Percentiles rank a stretch among this genome's conserved stretches.
These are phyloP conservation scores for Nymphicus hollandicus DNA, from an alignment of 2,113 vertebrate species.

Conservation along the genomic window DNA sequence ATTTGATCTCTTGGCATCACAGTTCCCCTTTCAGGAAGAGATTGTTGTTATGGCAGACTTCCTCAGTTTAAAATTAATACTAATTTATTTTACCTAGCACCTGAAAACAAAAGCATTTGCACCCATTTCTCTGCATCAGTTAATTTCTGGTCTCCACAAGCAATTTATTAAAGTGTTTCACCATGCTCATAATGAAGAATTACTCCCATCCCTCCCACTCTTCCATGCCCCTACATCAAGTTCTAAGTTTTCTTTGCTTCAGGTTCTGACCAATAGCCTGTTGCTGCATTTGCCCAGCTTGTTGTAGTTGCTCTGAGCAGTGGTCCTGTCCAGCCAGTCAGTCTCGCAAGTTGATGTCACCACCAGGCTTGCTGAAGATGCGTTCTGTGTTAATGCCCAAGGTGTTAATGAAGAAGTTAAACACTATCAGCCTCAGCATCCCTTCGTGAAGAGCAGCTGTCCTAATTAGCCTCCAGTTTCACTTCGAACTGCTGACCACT, in stretches of 20 bases:
- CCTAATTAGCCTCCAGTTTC: not conserved
- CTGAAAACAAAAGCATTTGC: not conserved
- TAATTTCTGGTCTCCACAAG: not conserved
- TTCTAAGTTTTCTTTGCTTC: not conserved
- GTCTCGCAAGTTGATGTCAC: fast-evolving
- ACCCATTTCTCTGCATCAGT: not conserved
- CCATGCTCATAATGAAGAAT: not conserved
- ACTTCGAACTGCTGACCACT: not conserved
- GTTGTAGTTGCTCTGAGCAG: not conserved
- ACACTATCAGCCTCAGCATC: fast-evolving
- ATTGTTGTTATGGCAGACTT: not conserved
- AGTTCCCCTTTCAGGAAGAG: not conserved
- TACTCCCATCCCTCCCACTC: not conserved
- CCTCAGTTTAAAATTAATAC: not conserved
- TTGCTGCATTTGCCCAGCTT: not conserved
- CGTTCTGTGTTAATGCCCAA: not conserved
- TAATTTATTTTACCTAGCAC: not conserved
- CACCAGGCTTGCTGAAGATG: not conserved
- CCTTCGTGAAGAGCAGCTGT: not conserved
- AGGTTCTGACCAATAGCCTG: not conserved
- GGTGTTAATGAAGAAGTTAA: not conserved
- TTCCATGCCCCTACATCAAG: not conserved
- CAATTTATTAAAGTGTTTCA: not conserved
- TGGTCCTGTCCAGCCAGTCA: not conserved
- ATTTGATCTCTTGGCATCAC: not conserved